phyloP scores from a whole-genome alignment of 1,140 invertebrate species.

The Saccostrea echinata region DNA sequence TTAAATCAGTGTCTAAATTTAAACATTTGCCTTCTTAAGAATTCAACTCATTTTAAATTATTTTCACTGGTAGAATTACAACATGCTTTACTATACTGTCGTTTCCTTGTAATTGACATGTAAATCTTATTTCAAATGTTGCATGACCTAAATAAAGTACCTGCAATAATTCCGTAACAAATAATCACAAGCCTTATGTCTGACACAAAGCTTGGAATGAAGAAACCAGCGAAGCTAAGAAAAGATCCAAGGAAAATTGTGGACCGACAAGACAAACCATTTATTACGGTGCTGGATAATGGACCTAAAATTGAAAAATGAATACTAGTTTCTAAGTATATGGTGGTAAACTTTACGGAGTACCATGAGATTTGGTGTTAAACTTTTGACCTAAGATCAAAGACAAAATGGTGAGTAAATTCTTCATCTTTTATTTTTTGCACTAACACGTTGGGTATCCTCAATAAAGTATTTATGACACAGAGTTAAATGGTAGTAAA shows the following conservation, averaged over 20 bases:
- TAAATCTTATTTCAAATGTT: background rate
- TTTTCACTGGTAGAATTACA: too few relatives aligned
- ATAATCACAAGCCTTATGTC: slow-evolving; percentile 11
- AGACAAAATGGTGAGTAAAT: too few relatives aligned
- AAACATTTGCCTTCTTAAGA: background rate
- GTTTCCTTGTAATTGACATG: too few relatives aligned
- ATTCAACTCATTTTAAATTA: too few relatives aligned
- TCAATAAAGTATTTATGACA: too few relatives aligned
- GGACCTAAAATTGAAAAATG: background rate
- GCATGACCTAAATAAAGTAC: background rate
- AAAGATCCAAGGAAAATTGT: slow-evolving; percentile 31
- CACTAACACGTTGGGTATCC: too few relatives aligned
- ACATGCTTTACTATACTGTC: too few relatives aligned
- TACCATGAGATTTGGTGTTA: too few relatives aligned
- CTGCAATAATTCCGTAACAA: slow-evolving; percentile 27
- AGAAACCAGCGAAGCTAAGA: slow-evolving; percentile 36
- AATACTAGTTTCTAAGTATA: background rate
- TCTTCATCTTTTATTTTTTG: too few relatives aligned
- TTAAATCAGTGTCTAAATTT: background rate
- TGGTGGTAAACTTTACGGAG: too few relatives aligned
- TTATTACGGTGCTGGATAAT: slow-evolving; percentile 18
- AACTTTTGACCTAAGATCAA: too few relatives aligned
- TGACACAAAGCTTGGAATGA: slow-evolving; percentile 41
- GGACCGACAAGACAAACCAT: background rate
- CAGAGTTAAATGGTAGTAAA: too few relatives aligned